A percentile compares a stretch with the other conserved stretches of the same genome.
Evolutionary conservation across 2,113 vertebrate genomes (phyloP).

Genomic region (Bubo blakistoni): DNA sequence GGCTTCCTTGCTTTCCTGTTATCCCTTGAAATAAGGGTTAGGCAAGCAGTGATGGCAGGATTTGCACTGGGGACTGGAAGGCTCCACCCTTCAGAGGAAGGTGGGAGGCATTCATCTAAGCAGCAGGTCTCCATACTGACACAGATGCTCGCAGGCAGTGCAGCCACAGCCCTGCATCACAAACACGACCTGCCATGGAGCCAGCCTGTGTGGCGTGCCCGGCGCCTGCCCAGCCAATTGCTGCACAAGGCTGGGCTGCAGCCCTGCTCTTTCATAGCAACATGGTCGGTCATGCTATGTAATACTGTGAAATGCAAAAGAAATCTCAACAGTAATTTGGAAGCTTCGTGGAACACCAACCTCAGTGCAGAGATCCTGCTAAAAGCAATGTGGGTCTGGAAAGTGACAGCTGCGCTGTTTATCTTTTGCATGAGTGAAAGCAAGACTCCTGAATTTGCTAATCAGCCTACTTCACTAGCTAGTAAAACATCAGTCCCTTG

Average conservation of each 20-base stretch:
- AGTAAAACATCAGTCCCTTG: not conserved
- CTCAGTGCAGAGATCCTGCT: not conserved
- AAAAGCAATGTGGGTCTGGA: not conserved
- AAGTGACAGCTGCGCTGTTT: not conserved
- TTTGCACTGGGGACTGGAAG: not conserved
- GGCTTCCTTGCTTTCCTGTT: not conserved
- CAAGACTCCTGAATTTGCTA: not conserved
- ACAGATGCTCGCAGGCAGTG: fast-evolving
- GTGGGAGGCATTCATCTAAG: not conserved
- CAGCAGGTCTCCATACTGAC: fast-evolving
- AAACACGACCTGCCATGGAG: not conserved
- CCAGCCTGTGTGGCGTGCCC: not conserved
- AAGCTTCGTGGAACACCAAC: not conserved
- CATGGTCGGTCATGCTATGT: fast-evolving
- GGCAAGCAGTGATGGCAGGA: not conserved
- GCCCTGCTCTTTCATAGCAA: not conserved
- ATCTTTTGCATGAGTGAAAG: not conserved
- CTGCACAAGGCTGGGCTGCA: not conserved
- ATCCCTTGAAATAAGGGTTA: not conserved
- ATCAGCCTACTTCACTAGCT: not conserved
- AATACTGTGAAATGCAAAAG: not conserved
- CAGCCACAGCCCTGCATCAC: not conserved
- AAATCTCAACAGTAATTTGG: not conserved
- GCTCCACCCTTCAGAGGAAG: not conserved
- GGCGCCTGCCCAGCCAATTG: fast-evolving